These are phyloP conservation scores for Lucilia cuprina DNA, from an alignment of 1,140 invertebrate genomes.

Conservation along the genomic window DNA sequence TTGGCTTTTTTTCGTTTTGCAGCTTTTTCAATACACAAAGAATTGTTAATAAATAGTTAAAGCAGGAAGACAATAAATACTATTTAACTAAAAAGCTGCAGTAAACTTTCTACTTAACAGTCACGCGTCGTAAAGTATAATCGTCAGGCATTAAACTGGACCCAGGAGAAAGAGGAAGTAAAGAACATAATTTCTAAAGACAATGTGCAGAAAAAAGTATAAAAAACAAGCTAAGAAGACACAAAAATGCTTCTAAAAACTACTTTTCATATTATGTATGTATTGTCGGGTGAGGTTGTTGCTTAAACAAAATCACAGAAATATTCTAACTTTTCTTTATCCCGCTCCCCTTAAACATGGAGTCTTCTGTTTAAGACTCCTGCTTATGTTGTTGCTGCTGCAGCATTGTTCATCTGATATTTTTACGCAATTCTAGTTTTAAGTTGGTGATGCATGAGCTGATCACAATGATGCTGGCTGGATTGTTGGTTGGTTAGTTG, in stretches of 20 bases:
- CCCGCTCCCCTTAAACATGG: too few species aligned
- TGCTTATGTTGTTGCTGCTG: not conserved
- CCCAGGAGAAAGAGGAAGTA: not conserved
- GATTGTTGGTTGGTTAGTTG: not conserved
- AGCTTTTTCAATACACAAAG: not conserved
- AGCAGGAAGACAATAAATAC: not conserved
- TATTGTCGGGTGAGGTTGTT: too few species aligned
- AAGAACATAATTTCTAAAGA: not conserved
- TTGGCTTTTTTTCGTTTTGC: not conserved
- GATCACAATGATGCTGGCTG: not conserved
- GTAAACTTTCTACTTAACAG: conserved; percentile 15
- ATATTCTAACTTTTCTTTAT: too few species aligned
- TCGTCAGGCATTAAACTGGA: conserved; percentile 9
- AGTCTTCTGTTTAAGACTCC: not conserved
- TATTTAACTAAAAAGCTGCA: not conserved
- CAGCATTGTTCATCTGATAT: not conserved
- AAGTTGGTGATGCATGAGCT: not conserved
- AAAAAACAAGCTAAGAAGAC: not conserved
- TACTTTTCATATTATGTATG: too few species aligned
- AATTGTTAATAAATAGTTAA: not conserved
- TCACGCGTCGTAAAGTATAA: conserved; percentile 30
- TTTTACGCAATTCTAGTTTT: conserved; percentile 10
- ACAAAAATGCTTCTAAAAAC: not conserved
- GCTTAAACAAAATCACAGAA: too few species aligned
- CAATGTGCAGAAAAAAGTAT: not conserved